Evolutionary conservation across 2,797 vertebrate species (phyloP).

Genomic region (Aplochiton taeniatus): DNA sequence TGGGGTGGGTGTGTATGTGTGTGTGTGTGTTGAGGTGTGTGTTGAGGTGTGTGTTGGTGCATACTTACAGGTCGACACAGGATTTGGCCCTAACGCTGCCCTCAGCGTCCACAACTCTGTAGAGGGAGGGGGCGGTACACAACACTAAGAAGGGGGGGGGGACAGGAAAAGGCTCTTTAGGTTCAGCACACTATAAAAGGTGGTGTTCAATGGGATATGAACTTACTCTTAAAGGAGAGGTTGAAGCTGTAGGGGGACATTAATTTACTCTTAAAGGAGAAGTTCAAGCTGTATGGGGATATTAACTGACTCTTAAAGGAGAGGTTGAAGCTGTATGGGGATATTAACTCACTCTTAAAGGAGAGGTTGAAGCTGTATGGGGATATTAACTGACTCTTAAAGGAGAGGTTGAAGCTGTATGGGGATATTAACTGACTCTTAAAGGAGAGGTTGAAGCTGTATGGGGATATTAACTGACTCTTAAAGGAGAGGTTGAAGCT

Average conservation of each 20-base stretch:
- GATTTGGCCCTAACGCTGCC: conserved; percentile 62
- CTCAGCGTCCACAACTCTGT: conserved; percentile 66
- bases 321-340: conserved; percentile 65
- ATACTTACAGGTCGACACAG: conserved; percentile 69
- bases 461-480: conserved; percentile 42
- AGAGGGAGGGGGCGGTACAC: conserved; percentile 65
- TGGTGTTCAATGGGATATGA: background rate
- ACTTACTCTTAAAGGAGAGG: background rate
- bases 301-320: conserved; percentile 49
- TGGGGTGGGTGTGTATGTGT: background rate
- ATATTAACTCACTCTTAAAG: conserved; percentile 47
- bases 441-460: conserved; percentile 66
- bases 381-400: conserved; percentile 39
- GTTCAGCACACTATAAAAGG: background rate
- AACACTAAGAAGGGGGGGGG: conserved; percentile 45
- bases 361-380: conserved; percentile 65
- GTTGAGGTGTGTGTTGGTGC: background rate
- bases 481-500: conserved; percentile 65
- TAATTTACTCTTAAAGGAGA: conserved; percentile 55
- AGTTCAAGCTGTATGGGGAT: conserved; percentile 61
- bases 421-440: conserved; percentile 43
- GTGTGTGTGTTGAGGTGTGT: background rate
- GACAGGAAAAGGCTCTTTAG: conserved; percentile 17
- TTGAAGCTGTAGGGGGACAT: background rate
- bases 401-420: conserved; percentile 64